Evolutionary conservation across 2,113 vertebrate species (phyloP), one percentile per base, ranked within the genome.

Genomic region (Triplophysa dalaica): DNA sequence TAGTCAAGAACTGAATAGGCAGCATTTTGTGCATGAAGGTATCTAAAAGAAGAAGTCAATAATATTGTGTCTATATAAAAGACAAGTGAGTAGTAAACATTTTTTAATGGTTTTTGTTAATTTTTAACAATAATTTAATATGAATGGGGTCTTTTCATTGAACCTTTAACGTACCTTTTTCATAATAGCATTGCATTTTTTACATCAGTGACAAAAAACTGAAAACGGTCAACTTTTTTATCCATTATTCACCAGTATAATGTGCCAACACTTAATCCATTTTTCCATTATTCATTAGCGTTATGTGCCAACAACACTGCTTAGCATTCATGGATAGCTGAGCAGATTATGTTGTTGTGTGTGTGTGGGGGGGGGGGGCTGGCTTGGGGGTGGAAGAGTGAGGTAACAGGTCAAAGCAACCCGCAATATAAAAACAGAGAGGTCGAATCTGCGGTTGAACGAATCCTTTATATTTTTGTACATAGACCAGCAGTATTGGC

Each of bases 241-340:
- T 56, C 69, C 69, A 58, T 70, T 54, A 70, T 70, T 70, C 68
- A 70, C 68, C 12, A 54, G 68, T 54, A 29, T 54, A 54, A 54
- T 54, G 48, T 72, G 69, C 69, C 69, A 72, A 72, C 52, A 58
- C 38, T 58, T 70, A 70, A 70, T 70, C 68, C 0, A 70, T 70
- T 54, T 72, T 63, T 72, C 29, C 69, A 72, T 72, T 72, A 72
- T 72, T 72, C 69, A 72, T 72, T 24, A 72, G 69, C 52, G 54
- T 56, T 72, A 58, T 72, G 52, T 72, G 69, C 69, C 69, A 72
- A 41, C 52, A 72, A 58, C 2, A n/a, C 69, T 72, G 52, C 38
- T 72, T 72, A 38, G 50, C 69, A 72, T 72, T 38, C 29, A 72
- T 38, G n/a, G 69, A 58, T 58, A 72, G 19, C 54, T 29, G 33